phyloP scores from a whole-genome alignment of 2,113 vertebrate species.

The Malurus elegans region DNA sequence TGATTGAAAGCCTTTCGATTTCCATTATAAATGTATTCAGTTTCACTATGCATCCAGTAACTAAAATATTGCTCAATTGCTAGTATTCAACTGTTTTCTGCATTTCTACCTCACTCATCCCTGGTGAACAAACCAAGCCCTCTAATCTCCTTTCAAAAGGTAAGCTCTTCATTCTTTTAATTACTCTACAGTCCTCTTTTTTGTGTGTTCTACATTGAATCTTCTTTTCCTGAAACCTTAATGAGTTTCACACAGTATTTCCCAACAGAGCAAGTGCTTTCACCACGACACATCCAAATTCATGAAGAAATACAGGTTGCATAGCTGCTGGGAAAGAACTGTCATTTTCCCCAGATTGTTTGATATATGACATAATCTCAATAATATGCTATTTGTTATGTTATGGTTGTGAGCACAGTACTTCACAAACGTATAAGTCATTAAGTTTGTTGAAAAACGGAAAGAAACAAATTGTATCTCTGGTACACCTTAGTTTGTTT shows the following conservation, averaged over 20 bases:
- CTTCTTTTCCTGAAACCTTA: not conserved
- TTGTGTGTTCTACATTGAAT: not conserved
- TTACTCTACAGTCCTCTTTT: not conserved
- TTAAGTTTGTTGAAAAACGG: not conserved
- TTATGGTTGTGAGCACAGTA: not conserved
- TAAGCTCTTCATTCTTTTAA: not conserved
- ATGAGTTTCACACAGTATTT: not conserved
- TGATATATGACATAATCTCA: not conserved
- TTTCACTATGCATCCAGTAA: not conserved
- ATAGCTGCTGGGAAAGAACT: not conserved
- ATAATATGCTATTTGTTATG: not conserved
- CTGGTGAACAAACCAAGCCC: not conserved
- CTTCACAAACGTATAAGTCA: not conserved
- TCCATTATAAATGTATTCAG: not conserved
- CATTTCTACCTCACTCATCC: not conserved
- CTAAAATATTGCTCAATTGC: not conserved
- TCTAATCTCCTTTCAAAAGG: not conserved
- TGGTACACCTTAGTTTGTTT: not conserved
- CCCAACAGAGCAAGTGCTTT: not conserved
- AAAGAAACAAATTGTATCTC: not conserved
- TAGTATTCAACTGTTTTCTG: not conserved
- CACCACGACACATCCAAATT: not conserved
- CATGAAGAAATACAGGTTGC: not conserved
- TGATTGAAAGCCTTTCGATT: not conserved
- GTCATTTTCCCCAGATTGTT: not conserved